Evolutionary conservation across 2,797 vertebrate genomes (phyloP), one percentile per base, ranked within the genome.

Genomic region (Malurus splendens): DNA sequence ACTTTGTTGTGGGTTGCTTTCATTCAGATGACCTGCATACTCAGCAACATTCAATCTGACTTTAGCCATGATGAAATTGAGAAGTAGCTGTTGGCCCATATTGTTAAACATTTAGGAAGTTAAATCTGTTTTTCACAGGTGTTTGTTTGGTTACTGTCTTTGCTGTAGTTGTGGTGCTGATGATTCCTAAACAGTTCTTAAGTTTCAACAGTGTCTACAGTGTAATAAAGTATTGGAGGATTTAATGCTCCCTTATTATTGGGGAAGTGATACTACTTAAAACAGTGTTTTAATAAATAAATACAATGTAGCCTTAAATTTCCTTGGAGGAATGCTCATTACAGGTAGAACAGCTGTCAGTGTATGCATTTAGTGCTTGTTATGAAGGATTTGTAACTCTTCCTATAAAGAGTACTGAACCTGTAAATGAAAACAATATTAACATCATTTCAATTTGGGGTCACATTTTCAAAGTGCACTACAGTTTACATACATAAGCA

Each of bases 381-480:
- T 98, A 92, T 16, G 96, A 96, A 62, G 98, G 98, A 94, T 98
- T 98, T 96, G 97, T 96, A 91, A 99, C 97, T 97, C 98, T 97
- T 55, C 98, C 98, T 95, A 98, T 98, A 84, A 98, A 98, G 84
- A 98, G 96, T 91, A 99, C 94, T 64, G 97, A 98, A 54, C 98
- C 98, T 99, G 96, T 90, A 77, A 96, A 95, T 72, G 71, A 93
- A 86, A 94, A 93, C 13, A 87, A 57, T 66, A 55, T 65, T 64
- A 48, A 51, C 6, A 9, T 72, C 56, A 66, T 50, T 86, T 90
- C 14, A n/a, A 5, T 70, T 83, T 66, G 41, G 18, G 9, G 20
- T 13, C 18, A 20, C 4, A 18, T 44, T 82, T 90, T 71, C 10
- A 5, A 85, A 38, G 8, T 17, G 11, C 54, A 33, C 14, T 59